Percentiles rank a stretch among this genome's conserved stretches.
These are phyloP conservation scores for Echinarachnius parma DNA, from an alignment of 53 echinoderm and acorn worm species.

Conservation along the genomic window DNA sequence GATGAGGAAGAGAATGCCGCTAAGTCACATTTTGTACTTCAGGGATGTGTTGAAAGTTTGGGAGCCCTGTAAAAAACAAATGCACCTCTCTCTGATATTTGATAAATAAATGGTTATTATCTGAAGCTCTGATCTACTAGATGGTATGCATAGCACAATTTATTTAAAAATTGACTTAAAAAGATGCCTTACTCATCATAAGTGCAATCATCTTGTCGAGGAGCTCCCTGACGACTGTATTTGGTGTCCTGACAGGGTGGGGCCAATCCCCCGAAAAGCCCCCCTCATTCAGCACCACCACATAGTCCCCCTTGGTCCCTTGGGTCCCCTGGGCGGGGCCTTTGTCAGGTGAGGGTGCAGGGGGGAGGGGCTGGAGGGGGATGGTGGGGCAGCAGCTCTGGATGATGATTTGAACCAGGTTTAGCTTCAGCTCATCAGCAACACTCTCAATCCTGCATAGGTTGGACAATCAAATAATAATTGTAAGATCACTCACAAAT, in stretches of 20 bases:
- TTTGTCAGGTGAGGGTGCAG: too few relatives aligned
- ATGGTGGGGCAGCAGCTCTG: slow-evolving; percentile 87
- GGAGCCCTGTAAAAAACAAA: too few relatives aligned
- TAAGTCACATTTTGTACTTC: too few relatives aligned
- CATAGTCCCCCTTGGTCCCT: slow-evolving; percentile 16
- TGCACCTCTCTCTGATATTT: too few relatives aligned
- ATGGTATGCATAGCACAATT: too few relatives aligned
- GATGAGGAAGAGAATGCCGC: too few relatives aligned
- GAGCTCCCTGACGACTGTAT: slow-evolving; percentile 65
- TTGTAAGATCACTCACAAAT: too few relatives aligned
- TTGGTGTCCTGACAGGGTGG: slow-evolving; percentile 58
- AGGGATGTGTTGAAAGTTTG: too few relatives aligned
- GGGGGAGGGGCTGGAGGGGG: slow-evolving; percentile 42
- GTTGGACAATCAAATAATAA: too few relatives aligned
- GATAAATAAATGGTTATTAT: too few relatives aligned
- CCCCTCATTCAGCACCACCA: slow-evolving; percentile 67
- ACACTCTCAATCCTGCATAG: slow-evolving; percentile 82
- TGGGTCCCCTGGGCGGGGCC: not conserved
- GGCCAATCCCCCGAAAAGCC: slow-evolving; percentile 37
- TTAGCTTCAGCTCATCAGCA: slow-evolving; percentile 77
- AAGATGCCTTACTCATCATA: slow-evolving; percentile 68
- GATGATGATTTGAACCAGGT: slow-evolving; percentile 82
- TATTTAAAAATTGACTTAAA: too few relatives aligned
- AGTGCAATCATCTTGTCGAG: slow-evolving; percentile 69
- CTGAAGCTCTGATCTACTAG: too few relatives aligned